These are phyloP conservation scores for Cheilosia vernalis DNA, from an alignment of 2,888 invertebrate species.

Conservation along the genomic window DNA sequence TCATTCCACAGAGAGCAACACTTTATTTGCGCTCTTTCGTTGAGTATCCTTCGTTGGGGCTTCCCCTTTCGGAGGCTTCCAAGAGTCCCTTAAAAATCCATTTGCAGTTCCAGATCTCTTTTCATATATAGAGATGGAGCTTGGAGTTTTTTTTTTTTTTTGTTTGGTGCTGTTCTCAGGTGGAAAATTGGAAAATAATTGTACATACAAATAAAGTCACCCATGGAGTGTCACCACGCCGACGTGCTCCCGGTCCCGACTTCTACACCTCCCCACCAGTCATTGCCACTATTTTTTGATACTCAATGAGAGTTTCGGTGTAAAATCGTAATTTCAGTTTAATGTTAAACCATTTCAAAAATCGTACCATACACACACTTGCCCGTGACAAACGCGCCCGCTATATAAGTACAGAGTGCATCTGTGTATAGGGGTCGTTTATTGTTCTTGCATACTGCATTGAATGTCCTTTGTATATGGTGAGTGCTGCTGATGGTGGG, in stretches of 20 bases:
- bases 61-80: slow-evolving; percentile 43
- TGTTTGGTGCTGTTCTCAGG: slow-evolving; percentile 43
- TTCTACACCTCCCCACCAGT: neutral
- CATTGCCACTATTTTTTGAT: slow-evolving; percentile 58
- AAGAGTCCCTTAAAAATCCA: slow-evolving; percentile 8
- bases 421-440: slow-evolving; percentile 54
- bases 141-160: neutral
- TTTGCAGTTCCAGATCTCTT: neutral
- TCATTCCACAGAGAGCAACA: neutral
- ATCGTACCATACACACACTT: slow-evolving; percentile 15
- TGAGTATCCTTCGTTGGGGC: slow-evolving; percentile 7
- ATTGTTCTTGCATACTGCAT: slow-evolving; percentile 72
- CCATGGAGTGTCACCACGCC: neutral
- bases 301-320: slow-evolving; percentile 65
- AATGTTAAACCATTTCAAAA: slow-evolving; percentile 69
- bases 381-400: neutral
- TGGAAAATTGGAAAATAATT: slow-evolving; percentile 73
- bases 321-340: slow-evolving; percentile 69
- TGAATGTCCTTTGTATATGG: slow-evolving; percentile 69
- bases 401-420: neutral
- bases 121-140: no score
- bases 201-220: slow-evolving; percentile 20
- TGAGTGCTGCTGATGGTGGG: slow-evolving; percentile 5
- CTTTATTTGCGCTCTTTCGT: slow-evolving; percentile 21
- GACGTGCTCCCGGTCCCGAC: neutral